Evolutionary conservation across 2,797 vertebrate species (phyloP).

Genomic region (Spondyliosoma cantharus): DNA sequence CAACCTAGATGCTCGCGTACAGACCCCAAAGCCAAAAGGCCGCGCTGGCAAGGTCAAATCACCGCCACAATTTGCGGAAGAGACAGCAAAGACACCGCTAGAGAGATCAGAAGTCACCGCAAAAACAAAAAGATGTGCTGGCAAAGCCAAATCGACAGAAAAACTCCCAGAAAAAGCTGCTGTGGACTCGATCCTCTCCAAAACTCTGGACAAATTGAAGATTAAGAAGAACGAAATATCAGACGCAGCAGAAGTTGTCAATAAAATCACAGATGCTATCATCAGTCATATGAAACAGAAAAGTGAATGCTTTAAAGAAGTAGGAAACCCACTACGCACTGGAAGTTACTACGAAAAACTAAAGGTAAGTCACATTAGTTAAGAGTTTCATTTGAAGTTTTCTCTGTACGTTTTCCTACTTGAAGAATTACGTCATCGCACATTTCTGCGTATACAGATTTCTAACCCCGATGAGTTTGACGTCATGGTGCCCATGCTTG

Average conservation of each 20-base stretch:
- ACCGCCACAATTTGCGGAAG: background rate
- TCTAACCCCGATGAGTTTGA: slow-evolving; percentile 91
- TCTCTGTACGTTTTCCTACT: background rate
- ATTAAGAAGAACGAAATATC: slow-evolving; percentile 32
- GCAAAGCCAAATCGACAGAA: too few relatives aligned
- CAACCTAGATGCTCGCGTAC: background rate
- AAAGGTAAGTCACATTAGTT: slow-evolving; percentile 70
- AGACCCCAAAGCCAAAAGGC: background rate
- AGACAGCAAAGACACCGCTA: background rate
- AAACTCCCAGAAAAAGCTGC: background rate
- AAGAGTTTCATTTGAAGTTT: too few relatives aligned
- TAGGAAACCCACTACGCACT: slow-evolving; percentile 54
- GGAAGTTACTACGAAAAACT: slow-evolving; percentile 83
- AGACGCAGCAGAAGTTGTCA: slow-evolving; percentile 61
- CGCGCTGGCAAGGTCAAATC: background rate
- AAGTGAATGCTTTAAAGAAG: slow-evolving; percentile 47
- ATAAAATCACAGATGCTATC: slow-evolving; percentile 38
- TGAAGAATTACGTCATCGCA: background rate
- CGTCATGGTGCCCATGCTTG: slow-evolving; percentile 85
- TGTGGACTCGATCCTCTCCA: slow-evolving; percentile 34
- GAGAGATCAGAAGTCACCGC: background rate
- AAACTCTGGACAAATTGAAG: slow-evolving; percentile 65
- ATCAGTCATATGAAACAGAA: slow-evolving; percentile 47
- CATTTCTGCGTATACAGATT: slow-evolving; percentile 80
- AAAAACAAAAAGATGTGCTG: too few relatives aligned